Percentiles rank a stretch among this genome's conserved stretches.
These are phyloP conservation scores for Diaprepes abbreviatus DNA, from an alignment of 2,888 invertebrate genomes.

Conservation along the genomic window DNA sequence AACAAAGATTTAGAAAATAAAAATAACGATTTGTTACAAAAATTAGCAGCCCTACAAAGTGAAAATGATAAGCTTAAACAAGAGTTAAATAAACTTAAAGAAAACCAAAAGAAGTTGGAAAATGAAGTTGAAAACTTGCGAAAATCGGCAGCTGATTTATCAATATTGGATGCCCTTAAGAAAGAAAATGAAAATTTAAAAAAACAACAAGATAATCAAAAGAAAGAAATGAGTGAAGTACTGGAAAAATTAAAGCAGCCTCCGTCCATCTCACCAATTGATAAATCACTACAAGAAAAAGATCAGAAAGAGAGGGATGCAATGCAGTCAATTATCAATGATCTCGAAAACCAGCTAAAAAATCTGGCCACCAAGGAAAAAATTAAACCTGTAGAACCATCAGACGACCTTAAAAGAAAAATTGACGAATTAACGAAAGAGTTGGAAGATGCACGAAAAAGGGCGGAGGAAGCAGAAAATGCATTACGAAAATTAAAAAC, in stretches of 20 bases:
- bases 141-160: conserved; percentile 35
- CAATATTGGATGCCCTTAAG: conserved; percentile 50
- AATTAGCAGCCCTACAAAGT: conserved; percentile 24
- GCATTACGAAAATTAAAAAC: conserved; percentile 52
- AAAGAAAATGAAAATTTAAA: conserved; percentile 57
- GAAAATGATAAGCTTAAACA: conserved; percentile 48
- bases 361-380: conserved; percentile 46
- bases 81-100: conserved; percentile 47
- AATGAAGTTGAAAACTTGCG: conserved; percentile 35
- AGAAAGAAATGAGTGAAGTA: conserved; percentile 54
- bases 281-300: conserved; percentile 50
- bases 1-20: conserved; percentile 47
- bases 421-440: conserved; percentile 55
- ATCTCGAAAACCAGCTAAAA: conserved; percentile 58
- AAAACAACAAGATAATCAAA: conserved; percentile 55
- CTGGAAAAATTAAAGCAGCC: conserved; percentile 55
- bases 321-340: conserved; percentile 56
- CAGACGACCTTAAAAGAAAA: conserved; percentile 51
- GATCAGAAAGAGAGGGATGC: conserved; percentile 58
- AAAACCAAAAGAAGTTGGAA: conserved; percentile 28
- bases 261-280: conserved; percentile 32
- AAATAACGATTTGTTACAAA: conserved; percentile 20
- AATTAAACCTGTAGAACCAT: conserved; percentile 35
- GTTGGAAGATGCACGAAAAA: conserved; percentile 54
- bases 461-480: conserved; percentile 55